Evolutionary conservation across 1,140 invertebrate species (phyloP).

Genomic region (Drosophila tristis): DNA sequence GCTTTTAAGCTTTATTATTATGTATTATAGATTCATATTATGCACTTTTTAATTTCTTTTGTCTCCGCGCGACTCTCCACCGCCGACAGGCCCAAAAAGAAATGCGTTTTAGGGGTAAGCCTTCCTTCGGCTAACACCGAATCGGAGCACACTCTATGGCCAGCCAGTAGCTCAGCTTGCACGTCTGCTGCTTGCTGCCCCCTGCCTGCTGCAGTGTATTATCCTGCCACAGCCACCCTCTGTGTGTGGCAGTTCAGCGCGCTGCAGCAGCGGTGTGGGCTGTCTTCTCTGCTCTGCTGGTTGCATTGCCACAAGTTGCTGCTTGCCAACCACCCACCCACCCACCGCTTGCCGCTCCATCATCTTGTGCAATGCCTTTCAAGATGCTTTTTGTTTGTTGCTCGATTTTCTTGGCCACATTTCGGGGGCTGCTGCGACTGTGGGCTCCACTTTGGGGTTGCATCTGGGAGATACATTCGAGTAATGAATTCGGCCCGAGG

Average conservation of each 20-base stretch:
- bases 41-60: slow-evolving; percentile 80
- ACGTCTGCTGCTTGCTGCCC: not conserved
- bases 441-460: slow-evolving; percentile 65
- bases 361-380: slow-evolving; percentile 64
- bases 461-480: slow-evolving; percentile 60
- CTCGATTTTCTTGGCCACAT: slow-evolving; percentile 50
- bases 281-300: slow-evolving; percentile 47
- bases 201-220: not conserved
- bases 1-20: slow-evolving; percentile 77
- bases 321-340: slow-evolving; percentile 8
- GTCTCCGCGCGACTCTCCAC: slow-evolving; percentile 52
- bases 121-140: not conserved
- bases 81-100: slow-evolving; percentile 45
- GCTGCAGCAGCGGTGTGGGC: slow-evolving; percentile 41
- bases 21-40: slow-evolving; percentile 83
- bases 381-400: slow-evolving; percentile 25
- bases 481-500: slow-evolving; percentile 74
- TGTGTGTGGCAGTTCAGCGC: not conserved
- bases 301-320: slow-evolving; percentile 67
- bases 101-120: slow-evolving; percentile 53
- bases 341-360: slow-evolving; percentile 31
- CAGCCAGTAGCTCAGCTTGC: no score
- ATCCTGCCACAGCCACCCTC: slow-evolving; percentile 60
- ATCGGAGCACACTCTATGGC: not conserved
- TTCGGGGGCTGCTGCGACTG: slow-evolving; percentile 38